These are phyloP conservation scores for Tichodroma muraria DNA, from an alignment of 2,113 vertebrate species.

Conservation along the genomic window DNA sequence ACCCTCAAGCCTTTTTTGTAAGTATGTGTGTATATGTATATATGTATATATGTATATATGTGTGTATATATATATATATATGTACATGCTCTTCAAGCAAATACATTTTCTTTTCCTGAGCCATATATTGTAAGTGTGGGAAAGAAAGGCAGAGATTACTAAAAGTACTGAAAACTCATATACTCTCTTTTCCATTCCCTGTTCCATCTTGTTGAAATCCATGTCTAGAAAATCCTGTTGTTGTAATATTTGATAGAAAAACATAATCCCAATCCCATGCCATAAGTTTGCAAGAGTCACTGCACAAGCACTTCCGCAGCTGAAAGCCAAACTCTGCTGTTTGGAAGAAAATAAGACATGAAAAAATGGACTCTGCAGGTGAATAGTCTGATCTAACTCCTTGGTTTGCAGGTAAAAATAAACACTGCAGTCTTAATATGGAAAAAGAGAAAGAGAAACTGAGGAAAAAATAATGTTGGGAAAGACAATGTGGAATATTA, in stretches of 20 bases:
- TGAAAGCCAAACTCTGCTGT: neutral
- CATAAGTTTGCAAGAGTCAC: neutral
- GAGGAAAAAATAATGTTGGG: neutral
- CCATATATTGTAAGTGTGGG: neutral
- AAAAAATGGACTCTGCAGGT: neutral
- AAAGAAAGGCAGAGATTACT: neutral
- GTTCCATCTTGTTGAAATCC: neutral
- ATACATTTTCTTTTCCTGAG: neutral
- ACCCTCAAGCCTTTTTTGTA: neutral
- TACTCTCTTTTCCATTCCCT: neutral
- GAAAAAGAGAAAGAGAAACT: neutral
- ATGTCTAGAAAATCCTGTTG: neutral
- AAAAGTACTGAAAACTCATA: neutral
- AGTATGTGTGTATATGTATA: no score
- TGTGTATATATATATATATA: no score
- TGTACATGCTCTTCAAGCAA: neutral
- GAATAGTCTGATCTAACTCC: neutral
- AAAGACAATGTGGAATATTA: accelerated
- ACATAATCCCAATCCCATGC: neutral
- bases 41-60: neutral
- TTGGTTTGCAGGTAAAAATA: neutral
- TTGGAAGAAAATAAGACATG: neutral
- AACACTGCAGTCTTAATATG: neutral
- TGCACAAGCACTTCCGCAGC: neutral
- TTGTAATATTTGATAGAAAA: neutral